Evolutionary conservation across 2,797 vertebrate genomes (phyloP).

Genomic region (Buceros bicornis): DNA sequence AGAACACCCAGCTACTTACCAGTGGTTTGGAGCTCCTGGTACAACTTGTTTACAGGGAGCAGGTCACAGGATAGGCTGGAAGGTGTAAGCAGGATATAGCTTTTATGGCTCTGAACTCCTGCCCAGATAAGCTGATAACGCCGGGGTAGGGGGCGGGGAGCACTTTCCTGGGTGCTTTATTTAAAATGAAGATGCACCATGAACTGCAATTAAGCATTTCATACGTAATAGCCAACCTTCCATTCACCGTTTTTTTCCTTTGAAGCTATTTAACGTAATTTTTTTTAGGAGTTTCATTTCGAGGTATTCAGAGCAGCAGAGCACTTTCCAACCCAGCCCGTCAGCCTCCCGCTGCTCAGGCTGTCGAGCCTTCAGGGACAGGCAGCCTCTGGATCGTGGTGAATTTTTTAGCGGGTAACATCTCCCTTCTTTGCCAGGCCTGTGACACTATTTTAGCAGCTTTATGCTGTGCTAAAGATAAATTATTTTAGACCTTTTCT

Average conservation of each 20-base stretch:
- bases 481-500: neutral
- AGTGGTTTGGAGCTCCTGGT: slow-evolving; percentile 45
- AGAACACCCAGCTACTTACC: slow-evolving; percentile 2
- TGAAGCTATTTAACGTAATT: neutral
- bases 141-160: neutral
- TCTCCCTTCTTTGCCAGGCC: neutral
- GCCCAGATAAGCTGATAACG: slow-evolving; percentile 69
- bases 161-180: neutral
- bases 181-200: neutral
- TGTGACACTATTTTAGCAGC: neutral
- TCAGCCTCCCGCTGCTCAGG: slow-evolving; percentile 49
- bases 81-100: slow-evolving; percentile 63
- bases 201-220: neutral
- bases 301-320: neutral
- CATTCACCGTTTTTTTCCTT: neutral
- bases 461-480: neutral
- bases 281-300: neutral
- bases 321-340: neutral
- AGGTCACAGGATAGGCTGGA: slow-evolving; percentile 57
- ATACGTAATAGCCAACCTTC: neutral
- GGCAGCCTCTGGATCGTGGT: neutral
- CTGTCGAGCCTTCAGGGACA: slow-evolving; percentile 41
- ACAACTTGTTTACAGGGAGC: slow-evolving; percentile 59
- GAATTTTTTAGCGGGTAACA: slow-evolving; percentile 3
- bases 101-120: slow-evolving; percentile 72